A percentile compares a stretch with the other conserved stretches of the same genome.
Conservation (phyloP, 2,888 invertebrate genomes). For the Subacronicta megacephala region DNA sequence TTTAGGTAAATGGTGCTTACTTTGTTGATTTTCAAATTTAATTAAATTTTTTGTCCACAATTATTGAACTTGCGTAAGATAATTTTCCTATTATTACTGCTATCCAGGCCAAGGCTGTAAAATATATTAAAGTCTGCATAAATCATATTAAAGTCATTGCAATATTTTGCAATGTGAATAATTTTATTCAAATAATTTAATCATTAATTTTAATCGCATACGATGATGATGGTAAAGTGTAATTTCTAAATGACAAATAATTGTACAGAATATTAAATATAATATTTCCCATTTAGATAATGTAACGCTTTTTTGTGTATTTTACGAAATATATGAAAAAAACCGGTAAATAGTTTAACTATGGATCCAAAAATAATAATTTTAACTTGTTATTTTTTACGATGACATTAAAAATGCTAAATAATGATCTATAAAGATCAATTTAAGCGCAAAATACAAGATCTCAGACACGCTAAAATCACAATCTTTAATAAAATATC, state of each 20-base stretch:
- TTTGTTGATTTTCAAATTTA: too few relatives aligned
- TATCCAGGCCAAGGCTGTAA: constrained; percentile 9
- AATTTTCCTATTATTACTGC: constrained; percentile 21
- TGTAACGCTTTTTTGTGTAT: constrained; percentile 53
- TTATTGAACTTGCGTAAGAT: not conserved
- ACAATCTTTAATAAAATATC: too few relatives aligned
- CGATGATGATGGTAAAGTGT: constrained; percentile 78
- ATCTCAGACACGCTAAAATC: too few relatives aligned
- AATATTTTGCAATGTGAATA: constrained; percentile 47
- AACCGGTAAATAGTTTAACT: too few relatives aligned
- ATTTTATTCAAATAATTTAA: constrained; percentile 44
- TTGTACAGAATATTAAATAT: constrained; percentile 70
- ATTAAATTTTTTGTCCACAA: not conserved
- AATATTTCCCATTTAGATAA: constrained; percentile 63
- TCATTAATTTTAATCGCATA: constrained; percentile 52
- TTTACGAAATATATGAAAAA: constrained; percentile 45
- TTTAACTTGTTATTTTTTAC: too few relatives aligned
- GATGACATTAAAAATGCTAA: too few relatives aligned
- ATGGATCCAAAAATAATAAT: too few relatives aligned
- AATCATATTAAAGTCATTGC: constrained; percentile 43
- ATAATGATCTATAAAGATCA: too few relatives aligned
- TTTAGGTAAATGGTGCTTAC: too few relatives aligned
- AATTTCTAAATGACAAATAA: constrained; percentile 86
- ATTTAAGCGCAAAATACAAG: too few relatives aligned
- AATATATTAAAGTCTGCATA: constrained; percentile 21